Percentiles rank a stretch among this genome's conserved stretches.
Evolutionary conservation across 2,113 vertebrate species (phyloP).

Genomic region (Hystrix cristata): DNA sequence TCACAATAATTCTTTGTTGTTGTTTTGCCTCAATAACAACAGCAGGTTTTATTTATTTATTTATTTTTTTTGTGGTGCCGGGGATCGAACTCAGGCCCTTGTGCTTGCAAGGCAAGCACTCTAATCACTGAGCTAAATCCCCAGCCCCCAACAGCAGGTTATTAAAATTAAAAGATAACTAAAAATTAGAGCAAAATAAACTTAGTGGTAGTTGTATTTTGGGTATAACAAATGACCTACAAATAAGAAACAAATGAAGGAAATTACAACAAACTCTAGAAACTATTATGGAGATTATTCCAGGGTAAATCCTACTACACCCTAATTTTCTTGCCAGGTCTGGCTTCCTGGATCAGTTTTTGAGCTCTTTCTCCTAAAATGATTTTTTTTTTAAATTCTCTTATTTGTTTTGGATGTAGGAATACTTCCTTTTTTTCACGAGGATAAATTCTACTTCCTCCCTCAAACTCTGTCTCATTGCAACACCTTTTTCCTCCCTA

Average conservation of each 20-base stretch:
- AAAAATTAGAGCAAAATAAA: slow-evolving; percentile 58
- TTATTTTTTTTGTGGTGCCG: too few relatives aligned
- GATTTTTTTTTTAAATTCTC: neutral
- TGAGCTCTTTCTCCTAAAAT: neutral
- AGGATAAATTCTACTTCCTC: neutral
- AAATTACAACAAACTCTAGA: slow-evolving; percentile 26
- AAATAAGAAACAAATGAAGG: slow-evolving; percentile 36
- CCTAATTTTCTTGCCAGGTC: neutral
- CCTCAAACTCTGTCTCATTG: neutral
- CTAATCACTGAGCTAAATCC: too few relatives aligned
- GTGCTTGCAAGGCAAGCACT: too few relatives aligned
- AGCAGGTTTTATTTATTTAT: too few relatives aligned
- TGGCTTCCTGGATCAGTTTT: neutral
- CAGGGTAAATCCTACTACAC: neutral
- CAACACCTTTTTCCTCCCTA: neutral
- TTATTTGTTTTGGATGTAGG: neutral
- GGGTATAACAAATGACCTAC: neutral
- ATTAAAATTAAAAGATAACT: neutral
- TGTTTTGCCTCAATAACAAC: neutral
- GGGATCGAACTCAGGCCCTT: too few relatives aligned
- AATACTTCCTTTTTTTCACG: neutral
- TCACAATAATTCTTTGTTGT: slow-evolving; percentile 24
- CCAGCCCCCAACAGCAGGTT: too few relatives aligned
- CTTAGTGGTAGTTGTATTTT: slow-evolving; percentile 1
- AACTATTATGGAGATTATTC: neutral